These are phyloP conservation scores for Euwallacea fornicatus DNA, from an alignment of 1,140 invertebrate genomes.

Conservation along the genomic window DNA sequence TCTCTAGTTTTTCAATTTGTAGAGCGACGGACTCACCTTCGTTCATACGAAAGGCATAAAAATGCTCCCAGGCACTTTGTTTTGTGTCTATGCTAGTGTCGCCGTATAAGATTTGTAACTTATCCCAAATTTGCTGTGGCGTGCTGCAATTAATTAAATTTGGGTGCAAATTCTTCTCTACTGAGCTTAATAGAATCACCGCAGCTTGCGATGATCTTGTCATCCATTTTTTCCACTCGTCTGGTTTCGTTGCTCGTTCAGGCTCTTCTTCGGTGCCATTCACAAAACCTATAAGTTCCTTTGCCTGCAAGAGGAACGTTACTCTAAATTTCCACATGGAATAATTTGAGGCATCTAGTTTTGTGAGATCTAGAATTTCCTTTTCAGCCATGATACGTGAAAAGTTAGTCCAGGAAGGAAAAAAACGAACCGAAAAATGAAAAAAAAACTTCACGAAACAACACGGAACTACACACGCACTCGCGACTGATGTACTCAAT, in stretches of 20 bases:
- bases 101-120: slow-evolving; percentile 3
- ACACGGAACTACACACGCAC: too few species aligned
- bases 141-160: slow-evolving; percentile 18
- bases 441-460: too few species aligned
- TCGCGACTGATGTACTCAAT: too few species aligned
- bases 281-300: slow-evolving; percentile 18
- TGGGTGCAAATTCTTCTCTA: slow-evolving; percentile 13
- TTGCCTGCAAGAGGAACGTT: slow-evolving; percentile 11
- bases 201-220: slow-evolving; percentile 21
- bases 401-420: too few species aligned
- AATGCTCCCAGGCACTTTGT: slow-evolving; percentile 15
- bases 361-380: slow-evolving; percentile 11
- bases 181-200: slow-evolving; percentile 15
- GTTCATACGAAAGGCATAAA: slow-evolving; percentile 4
- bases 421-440: too few species aligned
- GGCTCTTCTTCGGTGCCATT: slow-evolving; percentile 11
- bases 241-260: background rate
- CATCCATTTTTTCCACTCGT: slow-evolving; percentile 21
- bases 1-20: background rate
- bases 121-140: slow-evolving; percentile 9
- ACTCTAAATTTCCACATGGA: slow-evolving; percentile 27
- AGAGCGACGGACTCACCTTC: background rate
- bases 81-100: slow-evolving; percentile 6
- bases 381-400: slow-evolving; percentile 7
- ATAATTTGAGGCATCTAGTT: slow-evolving; percentile 11